A percentile compares a stretch with the other conserved stretches of the same genome.
phyloP scores from a whole-genome alignment of 2,113 vertebrate species.

The Rhegmatorhina hoffmannsi region DNA sequence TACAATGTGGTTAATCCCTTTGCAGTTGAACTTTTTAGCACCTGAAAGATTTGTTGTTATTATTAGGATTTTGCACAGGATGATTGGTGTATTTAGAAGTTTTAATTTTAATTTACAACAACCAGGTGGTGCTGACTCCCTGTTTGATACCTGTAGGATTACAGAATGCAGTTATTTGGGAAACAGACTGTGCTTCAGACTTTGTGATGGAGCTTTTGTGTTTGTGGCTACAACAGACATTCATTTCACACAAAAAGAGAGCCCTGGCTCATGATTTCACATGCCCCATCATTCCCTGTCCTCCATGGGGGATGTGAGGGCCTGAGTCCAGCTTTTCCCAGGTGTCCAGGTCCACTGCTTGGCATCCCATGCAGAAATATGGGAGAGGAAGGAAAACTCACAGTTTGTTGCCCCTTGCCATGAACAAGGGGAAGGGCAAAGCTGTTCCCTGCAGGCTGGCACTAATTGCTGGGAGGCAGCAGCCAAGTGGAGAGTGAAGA shows the following conservation, averaged over 20 bases:
- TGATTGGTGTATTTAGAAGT: not conserved
- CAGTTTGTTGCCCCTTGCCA: accelerated
- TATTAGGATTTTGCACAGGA: not conserved
- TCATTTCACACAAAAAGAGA: not conserved
- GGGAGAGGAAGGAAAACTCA: not conserved
- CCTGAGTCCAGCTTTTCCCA: not conserved
- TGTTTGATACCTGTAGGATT: not conserved
- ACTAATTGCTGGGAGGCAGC: not conserved
- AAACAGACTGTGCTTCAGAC: not conserved
- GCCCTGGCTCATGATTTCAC: not conserved
- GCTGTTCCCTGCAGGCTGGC: not conserved
- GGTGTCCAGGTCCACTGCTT: too few species aligned
- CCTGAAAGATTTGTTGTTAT: not conserved
- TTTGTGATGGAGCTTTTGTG: too few species aligned
- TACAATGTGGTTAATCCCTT: not conserved
- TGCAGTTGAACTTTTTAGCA: not conserved
- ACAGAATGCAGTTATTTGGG: not conserved
- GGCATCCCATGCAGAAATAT: not conserved
- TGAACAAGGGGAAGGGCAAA: not conserved
- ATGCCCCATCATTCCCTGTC: not conserved
- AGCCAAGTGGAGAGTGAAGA: not conserved
- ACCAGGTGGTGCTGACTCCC: not conserved
- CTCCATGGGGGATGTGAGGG: accelerated
- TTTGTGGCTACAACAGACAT: accelerated
- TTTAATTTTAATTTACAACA: not conserved